Conservation (phyloP, 2,888 invertebrate species). For the Calameuta filiformis region DNA sequence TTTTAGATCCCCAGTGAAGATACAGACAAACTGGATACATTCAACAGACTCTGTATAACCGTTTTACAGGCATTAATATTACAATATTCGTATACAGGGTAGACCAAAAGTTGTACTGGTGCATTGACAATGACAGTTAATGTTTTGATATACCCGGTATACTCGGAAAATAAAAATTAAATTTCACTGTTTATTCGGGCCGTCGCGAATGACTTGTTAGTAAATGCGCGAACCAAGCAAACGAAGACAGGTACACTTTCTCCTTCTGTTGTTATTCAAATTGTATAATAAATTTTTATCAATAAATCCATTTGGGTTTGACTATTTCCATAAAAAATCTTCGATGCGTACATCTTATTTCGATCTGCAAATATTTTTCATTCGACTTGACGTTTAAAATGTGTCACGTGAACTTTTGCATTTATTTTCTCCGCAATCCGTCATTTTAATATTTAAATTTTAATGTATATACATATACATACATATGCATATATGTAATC, state of each 20-base stretch:
- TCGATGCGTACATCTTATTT: not conserved
- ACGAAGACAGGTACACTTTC: not conserved
- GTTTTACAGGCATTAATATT: not conserved
- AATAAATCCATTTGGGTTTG: not conserved
- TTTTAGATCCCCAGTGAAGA: not conserved
- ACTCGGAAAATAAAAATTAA: not conserved
- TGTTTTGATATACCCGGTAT: not conserved
- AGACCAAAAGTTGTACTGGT: not conserved
- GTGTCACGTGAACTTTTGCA: constrained; percentile 8
- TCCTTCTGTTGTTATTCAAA: not conserved
- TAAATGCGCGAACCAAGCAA: not conserved
- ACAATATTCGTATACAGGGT: not conserved
- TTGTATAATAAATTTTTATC: not conserved
- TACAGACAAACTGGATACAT: not conserved
- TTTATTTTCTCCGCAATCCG: not conserved
- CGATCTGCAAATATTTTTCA: not conserved
- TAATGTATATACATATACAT: constrained; percentile 17
- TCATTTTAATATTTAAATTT: constrained; percentile 4
- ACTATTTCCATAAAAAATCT: not conserved
- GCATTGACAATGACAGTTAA: not conserved
- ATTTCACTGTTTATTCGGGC: not conserved
- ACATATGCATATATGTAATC: not conserved
- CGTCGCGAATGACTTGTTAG: not conserved
- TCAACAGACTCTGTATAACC: not conserved
- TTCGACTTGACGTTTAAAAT: not conserved